Percentiles rank a stretch among this genome's conserved stretches.
phyloP scores from a whole-genome alignment of 2,797 vertebrate genomes.

The Cichlasoma orientale region DNA sequence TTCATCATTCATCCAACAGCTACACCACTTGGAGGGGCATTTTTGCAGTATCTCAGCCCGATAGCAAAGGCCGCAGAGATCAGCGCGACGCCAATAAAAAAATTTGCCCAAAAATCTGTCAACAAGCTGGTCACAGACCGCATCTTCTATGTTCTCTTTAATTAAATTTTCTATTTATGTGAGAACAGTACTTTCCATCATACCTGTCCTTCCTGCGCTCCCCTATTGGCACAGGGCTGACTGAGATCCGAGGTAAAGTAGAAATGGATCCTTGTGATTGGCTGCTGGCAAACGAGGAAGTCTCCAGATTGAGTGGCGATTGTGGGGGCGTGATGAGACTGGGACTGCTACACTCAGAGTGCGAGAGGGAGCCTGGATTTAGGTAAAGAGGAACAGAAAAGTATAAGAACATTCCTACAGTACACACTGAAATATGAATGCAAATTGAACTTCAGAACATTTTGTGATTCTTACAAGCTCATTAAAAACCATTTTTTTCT shows the following conservation, averaged over 20 bases:
- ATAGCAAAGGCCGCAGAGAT: background rate
- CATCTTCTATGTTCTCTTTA: background rate
- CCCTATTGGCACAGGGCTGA: conserved; percentile 89
- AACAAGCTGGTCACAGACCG: background rate
- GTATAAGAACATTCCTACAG: background rate
- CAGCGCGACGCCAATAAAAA: background rate
- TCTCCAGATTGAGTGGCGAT: conserved; percentile 92
- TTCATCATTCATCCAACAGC: conserved; percentile 18
- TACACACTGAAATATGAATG: background rate
- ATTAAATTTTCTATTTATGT: background rate
- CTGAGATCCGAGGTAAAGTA: conserved; percentile 89
- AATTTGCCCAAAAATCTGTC: background rate
- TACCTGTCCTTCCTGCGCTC: conserved; percentile 96
- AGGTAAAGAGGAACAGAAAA: conserved; percentile 12
- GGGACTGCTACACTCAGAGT: conserved; percentile 94
- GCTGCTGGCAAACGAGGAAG: conserved; percentile 90
- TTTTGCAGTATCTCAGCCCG: background rate
- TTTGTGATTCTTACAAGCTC: background rate
- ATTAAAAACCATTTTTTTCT: background rate
- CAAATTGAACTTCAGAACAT: background rate
- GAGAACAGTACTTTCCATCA: background rate
- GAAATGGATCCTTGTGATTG: conserved; percentile 94
- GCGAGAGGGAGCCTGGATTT: conserved; percentile 88
- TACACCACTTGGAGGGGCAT: background rate
- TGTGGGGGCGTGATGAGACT: conserved; percentile 93